phyloP scores from a whole-genome alignment of 2,113 vertebrate species.

The Gasterosteus aculeatus region DNA sequence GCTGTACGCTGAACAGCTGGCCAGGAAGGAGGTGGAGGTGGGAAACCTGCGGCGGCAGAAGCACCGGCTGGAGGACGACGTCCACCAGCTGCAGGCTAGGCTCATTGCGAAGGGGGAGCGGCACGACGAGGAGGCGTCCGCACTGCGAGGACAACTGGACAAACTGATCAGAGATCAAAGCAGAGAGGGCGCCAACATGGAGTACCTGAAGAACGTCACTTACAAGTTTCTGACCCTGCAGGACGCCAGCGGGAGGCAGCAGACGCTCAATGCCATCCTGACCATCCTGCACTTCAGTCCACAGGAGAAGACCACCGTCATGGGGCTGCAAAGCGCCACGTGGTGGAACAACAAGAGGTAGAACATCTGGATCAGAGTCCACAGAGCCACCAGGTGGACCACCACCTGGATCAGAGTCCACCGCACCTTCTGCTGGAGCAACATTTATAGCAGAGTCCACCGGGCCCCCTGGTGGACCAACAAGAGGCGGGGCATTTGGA shows the following conservation, averaged over 20 bases:
- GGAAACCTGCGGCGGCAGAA: constrained; percentile 84
- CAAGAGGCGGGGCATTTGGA: background rate
- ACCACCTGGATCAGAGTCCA: constrained; percentile 53
- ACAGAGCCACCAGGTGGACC: constrained; percentile 83
- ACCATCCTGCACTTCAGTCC: constrained; percentile 96
- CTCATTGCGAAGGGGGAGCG: constrained; percentile 81
- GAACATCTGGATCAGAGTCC: constrained; percentile 79
- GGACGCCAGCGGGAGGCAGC: constrained; percentile 87
- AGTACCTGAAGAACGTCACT: constrained; percentile 96
- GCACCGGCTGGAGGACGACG: constrained; percentile 84
- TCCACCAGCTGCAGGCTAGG: constrained; percentile 83
- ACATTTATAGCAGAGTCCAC: too few species aligned
- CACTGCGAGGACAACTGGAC: constrained; percentile 80
- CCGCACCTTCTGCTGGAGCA: constrained; percentile 44
- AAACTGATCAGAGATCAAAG: constrained; percentile 85
- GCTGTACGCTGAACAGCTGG: constrained; percentile 91
- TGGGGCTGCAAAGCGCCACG: constrained; percentile 77
- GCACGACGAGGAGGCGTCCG: constrained; percentile 79
- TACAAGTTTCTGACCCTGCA: constrained; percentile 90
- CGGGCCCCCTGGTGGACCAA: background rate
- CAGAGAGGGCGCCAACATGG: constrained; percentile 93
- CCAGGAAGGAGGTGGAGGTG: constrained; percentile 89
- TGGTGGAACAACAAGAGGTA: constrained; percentile 80
- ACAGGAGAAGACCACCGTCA: constrained; percentile 85
- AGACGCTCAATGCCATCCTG: constrained; percentile 92